Evolutionary conservation across 2,797 vertebrate genomes (phyloP), one percentile per base, ranked within the genome.

Genomic region (Eulemur albifrons): DNA sequence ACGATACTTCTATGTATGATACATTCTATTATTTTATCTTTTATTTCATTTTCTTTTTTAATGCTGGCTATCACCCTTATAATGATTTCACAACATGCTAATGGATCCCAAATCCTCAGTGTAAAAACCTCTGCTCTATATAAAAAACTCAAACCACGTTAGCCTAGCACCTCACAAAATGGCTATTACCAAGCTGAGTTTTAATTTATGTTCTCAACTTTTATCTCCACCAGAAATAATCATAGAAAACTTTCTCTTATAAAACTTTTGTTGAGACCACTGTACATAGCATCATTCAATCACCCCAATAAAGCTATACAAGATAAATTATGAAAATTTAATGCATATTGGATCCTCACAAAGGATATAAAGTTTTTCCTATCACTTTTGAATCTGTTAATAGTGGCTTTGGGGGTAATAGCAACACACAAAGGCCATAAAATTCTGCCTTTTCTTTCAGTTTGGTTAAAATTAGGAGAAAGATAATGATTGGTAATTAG

Each of bases 81-180:
- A 69, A 59, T 52, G 32, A 96, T 54, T 94, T 90, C 45, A 83
- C 27, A 90, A 91, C 12, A 38, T 1, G 4, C n/a, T 52, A 95
- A 48, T 65, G n/a, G 2, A 63, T 87, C 9, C 17, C 32, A 93
- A 93, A 67, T 59, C 9, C 15, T 67, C 35, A 73, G 27, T 77
- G 65, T 88, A 59, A 93, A 83, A 94, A 45, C 17, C 27, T 76
- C 11, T 72, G 30, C 23, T 97, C 52, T 70, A 92, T 45, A 38
- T 27, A 79, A 95, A 95, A 97, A 86, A 54, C 23, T 21, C 59
- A 38, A 90, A 88, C 17, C 14, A 94, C 38, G 17, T 45, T 38
- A 86, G 38, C 25, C 7, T 20, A 76, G n/a, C 15, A 84, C 54
- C 65, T 89, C 84, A 20, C 15, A 86, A 96, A 90, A 96, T 48